These are phyloP conservation scores for Trematomus bernacchii DNA, from an alignment of 2,797 vertebrate genomes.

Conservation along the genomic window DNA sequence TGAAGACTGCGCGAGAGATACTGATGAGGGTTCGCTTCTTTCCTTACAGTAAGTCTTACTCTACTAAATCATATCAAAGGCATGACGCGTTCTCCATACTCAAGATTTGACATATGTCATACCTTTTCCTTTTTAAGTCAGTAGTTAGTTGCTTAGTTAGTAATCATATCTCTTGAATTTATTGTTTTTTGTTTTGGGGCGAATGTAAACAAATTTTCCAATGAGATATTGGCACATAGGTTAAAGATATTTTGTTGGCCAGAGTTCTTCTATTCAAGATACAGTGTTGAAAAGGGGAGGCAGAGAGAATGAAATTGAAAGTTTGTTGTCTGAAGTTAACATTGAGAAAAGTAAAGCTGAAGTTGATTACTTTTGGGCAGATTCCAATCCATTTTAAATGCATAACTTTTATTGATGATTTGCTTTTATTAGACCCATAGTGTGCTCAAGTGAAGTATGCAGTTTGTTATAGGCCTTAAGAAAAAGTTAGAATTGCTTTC, in stretches of 20 bases:
- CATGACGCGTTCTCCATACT: background rate
- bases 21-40: constrained; percentile 97
- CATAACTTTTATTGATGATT: too few species aligned
- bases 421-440: background rate
- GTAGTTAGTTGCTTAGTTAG: too few species aligned
- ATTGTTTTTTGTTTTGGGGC: too few species aligned
- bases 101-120: background rate
- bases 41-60: constrained; percentile 93
- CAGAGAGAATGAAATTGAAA: too few species aligned
- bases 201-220: too few species aligned
- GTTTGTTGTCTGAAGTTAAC: background rate
- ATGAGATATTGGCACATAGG: too few species aligned
- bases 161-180: too few species aligned
- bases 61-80: background rate
- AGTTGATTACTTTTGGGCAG: background rate
- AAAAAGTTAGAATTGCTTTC: background rate
- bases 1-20: constrained; percentile 97
- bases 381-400: background rate
- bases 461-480: background rate
- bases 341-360: background rate
- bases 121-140: background rate
- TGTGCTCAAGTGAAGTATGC: background rate
- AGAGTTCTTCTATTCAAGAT: too few species aligned
- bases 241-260: too few species aligned
- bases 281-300: too few species aligned